Percentiles rank a stretch among this genome's conserved stretches.
Conservation (phyloP, 2,113 vertebrate species). For the Gallinago jamesoni region DNA sequence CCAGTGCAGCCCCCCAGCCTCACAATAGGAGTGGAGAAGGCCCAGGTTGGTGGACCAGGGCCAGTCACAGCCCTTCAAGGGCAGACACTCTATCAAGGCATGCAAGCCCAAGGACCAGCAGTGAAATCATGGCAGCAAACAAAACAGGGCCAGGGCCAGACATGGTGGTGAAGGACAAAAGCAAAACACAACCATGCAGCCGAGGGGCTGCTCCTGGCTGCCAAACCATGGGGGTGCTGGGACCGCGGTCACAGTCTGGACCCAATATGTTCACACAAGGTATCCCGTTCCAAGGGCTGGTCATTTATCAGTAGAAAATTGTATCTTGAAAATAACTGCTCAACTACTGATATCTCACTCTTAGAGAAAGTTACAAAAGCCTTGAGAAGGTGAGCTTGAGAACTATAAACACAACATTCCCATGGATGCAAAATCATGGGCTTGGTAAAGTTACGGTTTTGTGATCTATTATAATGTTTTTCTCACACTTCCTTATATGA, state of each 20-base stretch:
- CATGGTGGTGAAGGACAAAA: fast-evolving
- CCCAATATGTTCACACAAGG: background rate
- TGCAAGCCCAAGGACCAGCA: no score
- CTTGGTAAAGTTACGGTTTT: background rate
- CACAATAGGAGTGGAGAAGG: background rate
- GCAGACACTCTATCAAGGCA: fast-evolving
- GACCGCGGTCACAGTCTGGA: background rate
- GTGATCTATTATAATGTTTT: background rate
- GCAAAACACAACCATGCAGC: background rate
- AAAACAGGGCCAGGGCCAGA: no score
- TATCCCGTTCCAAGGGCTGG: fast-evolving
- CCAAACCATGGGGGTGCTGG: background rate
- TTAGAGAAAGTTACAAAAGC: background rate
- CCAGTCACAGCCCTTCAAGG: background rate
- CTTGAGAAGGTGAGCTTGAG: background rate
- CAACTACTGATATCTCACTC: background rate
- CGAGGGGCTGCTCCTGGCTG: fast-evolving
- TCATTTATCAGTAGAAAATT: background rate
- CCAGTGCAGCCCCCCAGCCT: fast-evolving
- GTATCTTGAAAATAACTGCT: background rate
- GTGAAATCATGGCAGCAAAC: fast-evolving
- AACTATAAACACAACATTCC: background rate
- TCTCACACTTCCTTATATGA: background rate
- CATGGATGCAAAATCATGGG: background rate
- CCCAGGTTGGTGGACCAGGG: background rate